These are phyloP conservation scores for Erythrocercus mccallii DNA, from an alignment of 2,113 vertebrate species.

Conservation along the genomic window DNA sequence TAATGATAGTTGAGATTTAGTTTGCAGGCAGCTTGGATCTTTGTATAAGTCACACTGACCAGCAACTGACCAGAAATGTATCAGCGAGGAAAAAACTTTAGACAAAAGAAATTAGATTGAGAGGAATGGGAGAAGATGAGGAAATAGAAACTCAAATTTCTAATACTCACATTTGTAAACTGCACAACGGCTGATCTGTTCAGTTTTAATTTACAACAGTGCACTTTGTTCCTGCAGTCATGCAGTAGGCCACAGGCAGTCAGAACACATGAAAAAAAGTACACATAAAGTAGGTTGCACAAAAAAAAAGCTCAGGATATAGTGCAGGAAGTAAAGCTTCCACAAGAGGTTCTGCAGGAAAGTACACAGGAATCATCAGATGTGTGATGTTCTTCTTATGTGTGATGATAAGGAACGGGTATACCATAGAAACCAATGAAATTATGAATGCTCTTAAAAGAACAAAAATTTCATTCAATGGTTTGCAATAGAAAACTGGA, in stretches of 20 bases:
- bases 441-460: background rate
- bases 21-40: background rate
- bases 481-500: background rate
- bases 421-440: background rate
- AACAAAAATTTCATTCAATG: background rate
- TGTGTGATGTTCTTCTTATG: background rate
- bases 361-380: background rate
- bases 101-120: background rate
- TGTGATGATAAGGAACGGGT: background rate
- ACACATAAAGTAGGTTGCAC: background rate
- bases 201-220: background rate
- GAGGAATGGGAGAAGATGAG: background rate
- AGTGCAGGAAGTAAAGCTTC: background rate
- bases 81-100: background rate
- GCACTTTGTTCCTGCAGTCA: background rate
- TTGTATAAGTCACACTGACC: background rate
- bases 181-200: background rate
- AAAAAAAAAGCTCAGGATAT: background rate
- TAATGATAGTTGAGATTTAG: background rate
- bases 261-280: background rate
- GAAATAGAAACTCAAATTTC: background rate
- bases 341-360: background rate
- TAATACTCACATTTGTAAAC: background rate
- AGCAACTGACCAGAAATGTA: background rate
- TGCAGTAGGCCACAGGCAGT: background rate